Percentiles rank a stretch among this genome's conserved stretches.
These are phyloP conservation scores for Neoscelio sp. DNA, from an alignment of 2,888 invertebrate genomes.

Conservation along the genomic window DNA sequence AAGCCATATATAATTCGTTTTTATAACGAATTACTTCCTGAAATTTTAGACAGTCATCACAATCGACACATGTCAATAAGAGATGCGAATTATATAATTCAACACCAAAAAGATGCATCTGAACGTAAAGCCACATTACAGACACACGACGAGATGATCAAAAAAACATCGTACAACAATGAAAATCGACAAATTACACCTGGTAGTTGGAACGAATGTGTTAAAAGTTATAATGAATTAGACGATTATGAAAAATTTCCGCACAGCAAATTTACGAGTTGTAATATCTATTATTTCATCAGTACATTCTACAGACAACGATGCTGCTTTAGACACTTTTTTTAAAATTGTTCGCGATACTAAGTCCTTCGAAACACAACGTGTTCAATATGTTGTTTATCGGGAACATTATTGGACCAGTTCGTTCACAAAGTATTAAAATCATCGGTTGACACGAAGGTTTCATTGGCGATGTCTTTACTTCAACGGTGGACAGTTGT, in stretches of 20 bases:
- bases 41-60: conserved; percentile 6
- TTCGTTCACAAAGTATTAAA: conserved; percentile 20
- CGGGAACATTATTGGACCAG: no score
- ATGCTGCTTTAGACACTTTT: conserved; percentile 5
- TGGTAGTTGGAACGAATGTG: neutral
- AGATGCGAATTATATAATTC: conserved; percentile 1
- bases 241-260: neutral
- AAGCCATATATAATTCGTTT: neutral
- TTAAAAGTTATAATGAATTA: neutral
- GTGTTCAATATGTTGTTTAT: conserved; percentile 1
- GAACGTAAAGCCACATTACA: no score
- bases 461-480: conserved; percentile 5
- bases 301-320: neutral
- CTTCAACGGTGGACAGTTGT: neutral
- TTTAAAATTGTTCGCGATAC: conserved; percentile 10
- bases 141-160: neutral
- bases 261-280: neutral
- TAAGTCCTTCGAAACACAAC: neutral
- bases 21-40: conserved; percentile 7
- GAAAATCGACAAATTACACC: neutral
- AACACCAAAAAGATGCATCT: neutral
- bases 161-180: neutral
- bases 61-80: conserved; percentile 15
- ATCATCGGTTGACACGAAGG: no score
- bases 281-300: neutral